These are phyloP conservation scores for Corythaeola cristata DNA, from an alignment of 2,113 vertebrate species.

Conservation along the genomic window DNA sequence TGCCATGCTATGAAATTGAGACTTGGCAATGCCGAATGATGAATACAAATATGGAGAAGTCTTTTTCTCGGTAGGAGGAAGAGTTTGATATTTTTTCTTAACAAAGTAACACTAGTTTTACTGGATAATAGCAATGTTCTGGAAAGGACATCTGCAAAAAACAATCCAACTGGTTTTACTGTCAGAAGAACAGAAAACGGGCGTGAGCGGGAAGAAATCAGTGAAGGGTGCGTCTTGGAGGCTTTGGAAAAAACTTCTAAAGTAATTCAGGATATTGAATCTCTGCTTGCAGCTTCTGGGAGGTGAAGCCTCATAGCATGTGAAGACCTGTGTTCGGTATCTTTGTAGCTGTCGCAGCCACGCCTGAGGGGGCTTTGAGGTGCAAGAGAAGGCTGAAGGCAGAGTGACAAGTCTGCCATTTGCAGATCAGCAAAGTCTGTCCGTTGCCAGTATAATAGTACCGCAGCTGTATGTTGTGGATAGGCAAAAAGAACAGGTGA, in stretches of 20 bases:
- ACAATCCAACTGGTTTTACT: neutral
- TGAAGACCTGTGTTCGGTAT: neutral
- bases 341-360: rapidly evolving
- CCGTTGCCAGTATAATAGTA: too few species aligned
- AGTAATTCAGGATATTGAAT: constrained; percentile 78
- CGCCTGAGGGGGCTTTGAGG: neutral
- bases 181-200: neutral
- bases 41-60: neutral
- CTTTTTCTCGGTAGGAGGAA: neutral
- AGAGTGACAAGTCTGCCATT: rapidly evolving
- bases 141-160: constrained; percentile 1
- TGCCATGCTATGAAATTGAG: neutral
- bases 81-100: constrained; percentile 50
- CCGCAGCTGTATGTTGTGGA: rapidly evolving
- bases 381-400: neutral
- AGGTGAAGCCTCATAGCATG: neutral
- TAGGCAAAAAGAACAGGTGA: neutral
- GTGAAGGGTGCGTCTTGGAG: constrained; percentile 14
- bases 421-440: rapidly evolving
- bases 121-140: constrained; percentile 69
- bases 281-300: constrained; percentile 60
- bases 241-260: constrained; percentile 75
- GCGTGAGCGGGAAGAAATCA: neutral
- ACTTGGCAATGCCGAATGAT: neutral
- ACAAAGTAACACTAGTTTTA: constrained; percentile 64